Percentiles rank a stretch among this genome's conserved stretches.
These are phyloP conservation scores for Bucco capensis DNA, from an alignment of 2,113 vertebrate species.

Conservation along the genomic window DNA sequence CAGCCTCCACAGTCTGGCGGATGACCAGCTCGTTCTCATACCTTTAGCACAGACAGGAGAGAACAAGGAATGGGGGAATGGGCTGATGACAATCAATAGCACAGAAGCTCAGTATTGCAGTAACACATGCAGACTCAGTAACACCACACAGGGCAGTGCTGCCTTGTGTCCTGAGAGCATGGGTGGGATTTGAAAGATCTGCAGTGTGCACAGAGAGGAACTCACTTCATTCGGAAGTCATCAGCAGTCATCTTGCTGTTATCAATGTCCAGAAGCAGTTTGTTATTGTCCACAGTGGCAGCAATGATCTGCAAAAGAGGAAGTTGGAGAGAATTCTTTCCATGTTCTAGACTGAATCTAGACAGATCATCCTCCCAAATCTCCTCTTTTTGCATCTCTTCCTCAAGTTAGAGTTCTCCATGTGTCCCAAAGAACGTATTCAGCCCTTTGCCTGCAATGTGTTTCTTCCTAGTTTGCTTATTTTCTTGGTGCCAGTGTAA, in stretches of 20 bases:
- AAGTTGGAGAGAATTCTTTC: neutral
- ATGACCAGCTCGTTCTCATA: slow-evolving; percentile 64
- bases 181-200: neutral
- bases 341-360: neutral
- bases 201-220: neutral
- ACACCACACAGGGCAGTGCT: neutral
- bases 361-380: neutral
- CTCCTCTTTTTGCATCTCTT: neutral
- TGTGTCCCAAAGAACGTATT: too few species aligned
- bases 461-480: neutral
- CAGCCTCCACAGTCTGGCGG: slow-evolving; percentile 45
- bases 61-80: neutral
- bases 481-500: neutral
- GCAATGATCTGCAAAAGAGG: slow-evolving; percentile 9
- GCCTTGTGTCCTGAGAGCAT: neutral
- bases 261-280: slow-evolving; percentile 65
- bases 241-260: slow-evolving; percentile 67
- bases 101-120: neutral
- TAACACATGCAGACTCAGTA: neutral
- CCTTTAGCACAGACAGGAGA: neutral
- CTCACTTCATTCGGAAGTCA: slow-evolving; percentile 77
- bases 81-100: neutral
- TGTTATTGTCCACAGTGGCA: slow-evolving; percentile 57
- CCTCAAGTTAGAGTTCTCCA: neutral
- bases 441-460: neutral